Base-by-base conservation (phyloP, 2,888 invertebrate species). In the Cataglyphis cursor region DNA sequence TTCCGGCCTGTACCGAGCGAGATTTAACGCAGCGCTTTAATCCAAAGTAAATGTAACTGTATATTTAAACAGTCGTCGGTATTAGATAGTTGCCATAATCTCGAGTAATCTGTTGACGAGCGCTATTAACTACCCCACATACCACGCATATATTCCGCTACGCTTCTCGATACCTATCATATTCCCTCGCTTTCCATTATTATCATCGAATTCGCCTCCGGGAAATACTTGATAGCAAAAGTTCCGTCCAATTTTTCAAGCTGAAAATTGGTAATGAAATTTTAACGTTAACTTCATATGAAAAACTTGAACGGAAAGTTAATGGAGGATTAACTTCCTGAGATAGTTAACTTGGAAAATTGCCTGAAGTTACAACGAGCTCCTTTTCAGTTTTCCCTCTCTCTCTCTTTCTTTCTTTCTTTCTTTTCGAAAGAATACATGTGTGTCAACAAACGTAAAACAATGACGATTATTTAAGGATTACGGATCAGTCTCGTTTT, bases 31-130 rank as follows among this genome's bases (percentile, higher is more conserved):
- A n/a, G 44, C 70, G 78, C 35, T 70, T 44, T 70, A 59, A 78
- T 78, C 57, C 70, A 59, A 70, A 70, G 59, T 59, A 70, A 78
- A 78, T 44, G 72, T 44, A 70, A 59, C 59, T 78, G 31, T 70
- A 78, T 78, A 78, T 78, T 78, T 78, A 70, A 78, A 59, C 35
- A 44, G 44, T 31, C 59, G 72, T 59, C 57, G 24, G 24, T 35
- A 44, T 31, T 44, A 72, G 76, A 57, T 57, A 59, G 41, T 68
- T 28, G n/a, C 66, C 54, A 15, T 76, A 76, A 76, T 65, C 68
- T 78, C 68, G 41, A 78, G 59, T 78, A 68, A 78, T 80, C 72
- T 72, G 72, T 80, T 59, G 78, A 80, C 70, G 35, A 70, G 21
- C 18, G 31, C 44, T 59, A 72, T 80, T 80, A 70, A 35, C 78